Percentiles rank a stretch among this genome's conserved stretches.
phyloP scores from a whole-genome alignment of 2,797 vertebrate genomes.

The Sebastes diploproa region DNA sequence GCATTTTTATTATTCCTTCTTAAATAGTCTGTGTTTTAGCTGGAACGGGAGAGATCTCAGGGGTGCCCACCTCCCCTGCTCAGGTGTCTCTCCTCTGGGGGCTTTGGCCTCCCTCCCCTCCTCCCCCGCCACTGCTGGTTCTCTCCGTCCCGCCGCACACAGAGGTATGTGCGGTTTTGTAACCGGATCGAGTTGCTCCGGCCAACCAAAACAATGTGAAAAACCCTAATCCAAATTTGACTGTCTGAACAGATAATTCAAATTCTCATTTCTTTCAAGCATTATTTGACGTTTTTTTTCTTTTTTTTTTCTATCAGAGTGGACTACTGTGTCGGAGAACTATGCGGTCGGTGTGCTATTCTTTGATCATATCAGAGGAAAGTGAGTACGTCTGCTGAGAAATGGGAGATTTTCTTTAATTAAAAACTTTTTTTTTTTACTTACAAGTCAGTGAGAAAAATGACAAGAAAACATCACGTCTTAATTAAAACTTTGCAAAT shows the following conservation, averaged over 20 bases:
- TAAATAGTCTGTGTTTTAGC: conserved; percentile 74
- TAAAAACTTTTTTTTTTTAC: neutral
- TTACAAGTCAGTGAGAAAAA: conserved; percentile 2
- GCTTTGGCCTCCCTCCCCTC: neutral
- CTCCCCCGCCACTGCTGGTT: neutral
- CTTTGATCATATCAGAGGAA: conserved; percentile 49
- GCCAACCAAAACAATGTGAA: conserved; percentile 64
- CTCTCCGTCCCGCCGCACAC: conserved; percentile 5
- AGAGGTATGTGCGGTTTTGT: conserved; percentile 71
- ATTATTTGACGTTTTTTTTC: conserved; percentile 43
- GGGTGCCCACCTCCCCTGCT: conserved; percentile 53
- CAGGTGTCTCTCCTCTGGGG: conserved; percentile 68
- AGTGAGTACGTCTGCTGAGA: neutral
- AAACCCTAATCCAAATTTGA: conserved; percentile 66
- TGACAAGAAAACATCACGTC: conserved; percentile 16
- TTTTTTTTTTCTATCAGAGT: conserved; percentile 15
- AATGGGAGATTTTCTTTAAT: conserved; percentile 32
- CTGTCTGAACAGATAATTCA: conserved; percentile 69
- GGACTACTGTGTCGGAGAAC: conserved; percentile 40
- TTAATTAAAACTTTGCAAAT: conserved; percentile 36
- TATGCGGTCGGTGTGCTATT: conserved; percentile 35
- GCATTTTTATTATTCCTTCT: conserved; percentile 74
- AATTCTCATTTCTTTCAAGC: conserved; percentile 47
- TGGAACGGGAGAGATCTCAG: conserved; percentile 64
- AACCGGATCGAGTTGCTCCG: conserved; percentile 41